Evolutionary conservation across 2,797 vertebrate species (phyloP), one percentile per base, ranked within the genome.

Genomic region (Periparus ater): DNA sequence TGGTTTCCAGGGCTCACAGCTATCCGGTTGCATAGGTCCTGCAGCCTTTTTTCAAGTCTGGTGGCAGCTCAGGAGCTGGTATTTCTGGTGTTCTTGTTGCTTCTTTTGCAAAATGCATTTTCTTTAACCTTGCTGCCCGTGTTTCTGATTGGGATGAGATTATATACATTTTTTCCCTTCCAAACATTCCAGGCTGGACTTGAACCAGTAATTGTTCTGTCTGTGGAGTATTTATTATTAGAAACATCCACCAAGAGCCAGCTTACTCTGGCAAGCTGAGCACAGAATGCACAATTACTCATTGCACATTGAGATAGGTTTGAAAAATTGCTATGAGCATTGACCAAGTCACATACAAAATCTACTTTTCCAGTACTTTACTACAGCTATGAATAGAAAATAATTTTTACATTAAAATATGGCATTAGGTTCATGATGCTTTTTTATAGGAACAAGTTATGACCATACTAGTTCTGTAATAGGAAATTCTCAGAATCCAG

Each of bases 201-300:
- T 73, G 72, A 82, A 88, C 61, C 85, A 83, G 67, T 73, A 82
- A 54, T 92, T 95, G 80, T 63, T 86, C 67, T 95, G 51, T 76
- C 89, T 80, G 75, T 79, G 79, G 75, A 89, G n/a, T 85, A 72
- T 90, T 85, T 82, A 73, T 85, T 89, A 87, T 79, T 79, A 76
- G 78, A 91, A 85, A 21, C 4, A 4, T 74, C 92, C 5, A 6
- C 68, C 3, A 3, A 75, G 55, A 85, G 78, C 82, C 90, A 88
- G 75, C 30, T 76, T 76, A 58, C 19, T 51, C 72, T 91, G 91
- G 71, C 91, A 79, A 62, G 63, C 25, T 82, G 71, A 79, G 21
- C 36, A 44, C 29, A 62, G 81, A 85, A 88, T 70, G 60, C 20
- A 0, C 61, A 82, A 67, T 88, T 73, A 89, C 48, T 54, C 65